Conservation (phyloP, 1,140 invertebrate genomes). For the Drosophila athabasca region DNA sequence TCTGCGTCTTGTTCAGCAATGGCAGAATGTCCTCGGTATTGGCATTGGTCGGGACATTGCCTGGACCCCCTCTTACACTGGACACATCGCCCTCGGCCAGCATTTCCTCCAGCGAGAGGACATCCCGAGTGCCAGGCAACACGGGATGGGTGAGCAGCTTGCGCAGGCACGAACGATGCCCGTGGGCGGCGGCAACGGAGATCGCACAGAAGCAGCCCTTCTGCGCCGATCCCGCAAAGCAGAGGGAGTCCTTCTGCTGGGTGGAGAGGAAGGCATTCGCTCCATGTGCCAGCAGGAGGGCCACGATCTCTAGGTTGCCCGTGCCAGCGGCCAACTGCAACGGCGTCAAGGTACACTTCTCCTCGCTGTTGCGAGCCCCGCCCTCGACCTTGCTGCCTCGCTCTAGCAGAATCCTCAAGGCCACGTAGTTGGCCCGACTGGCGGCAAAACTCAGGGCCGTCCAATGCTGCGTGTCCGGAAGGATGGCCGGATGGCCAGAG, state of each 20-base stretch:
- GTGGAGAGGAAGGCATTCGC: constrained; percentile 94
- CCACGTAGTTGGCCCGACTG: constrained; percentile 85
- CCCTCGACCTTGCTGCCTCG: constrained; percentile 93
- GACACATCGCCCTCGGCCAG: constrained; percentile 90
- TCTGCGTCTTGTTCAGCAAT: constrained; percentile 91
- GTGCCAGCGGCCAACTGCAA: constrained; percentile 92
- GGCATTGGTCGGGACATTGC: constrained; percentile 19
- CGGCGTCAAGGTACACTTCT: constrained; percentile 93
- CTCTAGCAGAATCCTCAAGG: constrained; percentile 87
- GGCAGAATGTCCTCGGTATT: constrained; percentile 78
- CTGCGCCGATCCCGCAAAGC: constrained; percentile 93
- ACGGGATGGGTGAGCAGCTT: constrained; percentile 91
- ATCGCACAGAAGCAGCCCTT: constrained; percentile 93
- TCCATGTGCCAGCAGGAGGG: constrained; percentile 90
- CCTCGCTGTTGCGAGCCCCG: constrained; percentile 91
- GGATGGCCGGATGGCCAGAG: constrained; percentile 84
- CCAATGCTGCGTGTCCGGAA: constrained; percentile 91
- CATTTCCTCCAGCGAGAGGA: constrained; percentile 94
- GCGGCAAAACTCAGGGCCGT: constrained; percentile 90
- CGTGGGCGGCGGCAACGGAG: constrained; percentile 93
- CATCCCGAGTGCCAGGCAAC: constrained; percentile 87
- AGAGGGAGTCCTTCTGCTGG: constrained; percentile 91
- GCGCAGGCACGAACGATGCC: constrained; percentile 90
- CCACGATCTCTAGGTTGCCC: constrained; percentile 92
- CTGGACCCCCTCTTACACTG: constrained; percentile 24